Evolutionary conservation across 2,113 vertebrate genomes (phyloP), one percentile per base, ranked within the genome.

Genomic region (Anhinga anhinga): DNA sequence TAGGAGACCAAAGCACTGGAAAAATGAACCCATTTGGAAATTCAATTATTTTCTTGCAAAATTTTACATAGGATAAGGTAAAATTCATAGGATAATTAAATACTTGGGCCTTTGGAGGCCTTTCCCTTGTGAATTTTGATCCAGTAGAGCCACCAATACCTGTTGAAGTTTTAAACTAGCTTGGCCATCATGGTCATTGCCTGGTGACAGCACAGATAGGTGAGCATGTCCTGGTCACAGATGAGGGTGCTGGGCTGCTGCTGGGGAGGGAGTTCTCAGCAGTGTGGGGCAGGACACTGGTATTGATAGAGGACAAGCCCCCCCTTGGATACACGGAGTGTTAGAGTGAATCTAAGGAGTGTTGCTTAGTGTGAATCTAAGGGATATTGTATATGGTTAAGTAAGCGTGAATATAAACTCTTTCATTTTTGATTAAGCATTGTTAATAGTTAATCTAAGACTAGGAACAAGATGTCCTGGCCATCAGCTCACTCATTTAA

Each of bases 201-300:
- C 49, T 19, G n/a, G 32, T 36, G 42, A 71, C 17, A 27, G 26
- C 65, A 36, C 49, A 50, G 22, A 58, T 36, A 58, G 0, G 7
- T 3, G 4, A 36, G 22, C 44, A 16, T 7, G 7, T 38, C 63
- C 26, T 32, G 15, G 9, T 13, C 40, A 55, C 70, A 47, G 59
- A 8, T 2, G 2, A 45, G 32, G 16, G 7, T 44, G 11, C 20
- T 71, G 59, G 29, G 42, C 34, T 86, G 63, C 63, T 56, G n/a
- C 12, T 34, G 18, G 15, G 53, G 5, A 61, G 18, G 8, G 25
- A 45, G n/a, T 3, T 5, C 32, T 52, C 29, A 17, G 23, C 2
- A 1, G 20, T 30, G 15, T 22, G 50, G 36, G 49, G 44, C 59
- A 67, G n/a, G 17, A 3, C 36, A 36, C 8, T 0, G 0, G n/a